Base-by-base conservation (phyloP, 2,797 vertebrate species). In the Borostomias antarcticus region DNA sequence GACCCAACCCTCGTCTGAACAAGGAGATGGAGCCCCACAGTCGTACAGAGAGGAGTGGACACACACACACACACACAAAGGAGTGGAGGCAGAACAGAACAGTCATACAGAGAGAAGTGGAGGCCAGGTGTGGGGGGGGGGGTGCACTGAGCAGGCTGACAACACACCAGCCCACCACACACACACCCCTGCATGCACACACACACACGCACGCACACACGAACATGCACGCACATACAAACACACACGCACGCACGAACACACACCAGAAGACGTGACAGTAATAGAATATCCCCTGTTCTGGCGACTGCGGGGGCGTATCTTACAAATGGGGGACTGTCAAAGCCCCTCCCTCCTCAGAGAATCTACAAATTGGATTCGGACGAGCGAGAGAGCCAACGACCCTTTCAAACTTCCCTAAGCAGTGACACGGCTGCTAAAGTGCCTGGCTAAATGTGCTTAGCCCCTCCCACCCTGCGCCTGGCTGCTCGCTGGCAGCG, bases 271-370 rank as follows among this genome's bases (percentile, higher is more conserved):
- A 5, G 5, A 58, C 70, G 32, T 11, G 2, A 7, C 43, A 72
- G 66, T 58, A 66, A 67, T 62, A 17, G 62, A 58, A 58, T 19
- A 67, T 68, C 2, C 11, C 10, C 33, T 45, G 10, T 19, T 8
- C 40, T 19, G n/a, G 17, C 37, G 26, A 3, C n/a, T 45, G 40
- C 37, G 30, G 37, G 37, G 25, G 3, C 15, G 28, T 4, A 52
- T 26, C 26, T 65, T 21, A 57, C 10, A 43, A 56, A 51, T 33
- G 30, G 4, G n/a, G 8, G 17, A 25, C 30, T 51, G 23, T 40
- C 33, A 58, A 32, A 43, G 40, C 37, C 17, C 25, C 1, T 26
- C 40, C 37, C 5, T n/a, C 15, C 23, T 4, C 25, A 13, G 35
- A 9, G 28, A 8, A 54, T 28, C 52, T 5, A 54, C 28, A 54